These are phyloP conservation scores for Timema podura DNA, from an alignment of 2,888 invertebrate genomes.

Conservation along the genomic window DNA sequence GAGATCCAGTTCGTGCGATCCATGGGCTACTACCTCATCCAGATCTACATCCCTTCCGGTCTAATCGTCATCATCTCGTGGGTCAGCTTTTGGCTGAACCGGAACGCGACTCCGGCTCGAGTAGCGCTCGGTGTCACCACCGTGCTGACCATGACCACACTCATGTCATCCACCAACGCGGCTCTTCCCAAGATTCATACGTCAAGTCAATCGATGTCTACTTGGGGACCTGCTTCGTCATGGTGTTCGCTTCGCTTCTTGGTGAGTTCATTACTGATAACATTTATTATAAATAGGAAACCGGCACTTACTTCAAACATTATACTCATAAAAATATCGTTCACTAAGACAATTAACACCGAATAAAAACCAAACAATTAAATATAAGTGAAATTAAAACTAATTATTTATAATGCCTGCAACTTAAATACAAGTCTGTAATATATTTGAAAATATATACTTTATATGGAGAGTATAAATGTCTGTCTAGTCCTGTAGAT, in stretches of 20 bases:
- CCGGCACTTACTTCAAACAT: too few species aligned
- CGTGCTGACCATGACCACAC: constrained; percentile 95
- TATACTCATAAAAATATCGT: too few species aligned
- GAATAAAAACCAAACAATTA: too few species aligned
- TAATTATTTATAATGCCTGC: too few species aligned
- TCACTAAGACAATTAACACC: too few species aligned
- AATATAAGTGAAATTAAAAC: too few species aligned
- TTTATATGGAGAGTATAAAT: too few species aligned
- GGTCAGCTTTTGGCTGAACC: constrained; percentile 96
- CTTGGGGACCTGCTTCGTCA: constrained; percentile 96
- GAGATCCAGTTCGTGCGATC: constrained; percentile 96
- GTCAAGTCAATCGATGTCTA: constrained; percentile 98
- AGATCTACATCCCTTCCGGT: constrained; percentile 96
- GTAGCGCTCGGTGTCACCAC: constrained; percentile 93
- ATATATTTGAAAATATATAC: too few species aligned
- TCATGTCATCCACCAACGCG: constrained; percentile 94
- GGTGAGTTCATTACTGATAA: constrained; percentile 74
- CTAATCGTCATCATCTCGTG: constrained; percentile 96
- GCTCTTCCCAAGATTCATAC: constrained; percentile 97
- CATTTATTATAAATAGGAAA: too few species aligned
- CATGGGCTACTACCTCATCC: constrained; percentile 98
- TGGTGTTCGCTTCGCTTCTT: constrained; percentile 96
- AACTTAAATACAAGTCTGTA: too few species aligned
- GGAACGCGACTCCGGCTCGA: constrained; percentile 91
- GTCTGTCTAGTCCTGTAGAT: too few species aligned